Base-by-base conservation (phyloP, 1,140 invertebrate species). In the Musca vetustissima region DNA sequence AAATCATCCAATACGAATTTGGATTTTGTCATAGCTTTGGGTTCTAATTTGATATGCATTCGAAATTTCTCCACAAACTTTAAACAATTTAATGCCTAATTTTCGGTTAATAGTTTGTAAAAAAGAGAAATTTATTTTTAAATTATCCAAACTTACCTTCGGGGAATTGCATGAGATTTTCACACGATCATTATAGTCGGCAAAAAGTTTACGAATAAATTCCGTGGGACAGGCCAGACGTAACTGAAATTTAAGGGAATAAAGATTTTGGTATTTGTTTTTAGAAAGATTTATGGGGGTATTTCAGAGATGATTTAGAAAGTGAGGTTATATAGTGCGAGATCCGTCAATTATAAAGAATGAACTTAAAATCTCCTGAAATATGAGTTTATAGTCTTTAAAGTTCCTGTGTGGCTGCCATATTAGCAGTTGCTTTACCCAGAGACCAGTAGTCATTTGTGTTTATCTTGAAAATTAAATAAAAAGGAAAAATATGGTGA, bases 151-250 rank as follows among this genome's bases (percentile, higher is more conserved):
- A 61, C 52, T 66, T 36, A 70, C 69, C 28, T 66, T 24, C 2
- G 59, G 48, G 1, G 64, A 70, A 14, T 78, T 78, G 13, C 28
- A 59, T 0, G 71, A 70, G 19, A 76, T 77, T 0, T 76, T 69
- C 9, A 66, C 66, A 11, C 70, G 48, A 7, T 22, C 32, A 11
- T 52, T 69, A 64, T 75, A 78, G n/a, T 61, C 70, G 19, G 71
- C 69, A 17, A 80, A 80, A 1, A 80, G 70, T 9, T 78, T 66
- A 11, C 70, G 70, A 24, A 80, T 72, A 61, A 77, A 77, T 66
- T 80, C 72, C 43, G 80, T 78, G 1, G 78, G 78, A 52, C 76
- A 72, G 21, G 72, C 74, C 0, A 80, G 71, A 48, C 64, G 25
- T 25, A 70, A 75, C 11, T 24, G 48, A 53, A 65, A 57, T 48